Evolutionary conservation across 1,140 invertebrate genomes (phyloP), one percentile per base, ranked within the genome.

Genomic region (Drosophila punjabiensis): DNA sequence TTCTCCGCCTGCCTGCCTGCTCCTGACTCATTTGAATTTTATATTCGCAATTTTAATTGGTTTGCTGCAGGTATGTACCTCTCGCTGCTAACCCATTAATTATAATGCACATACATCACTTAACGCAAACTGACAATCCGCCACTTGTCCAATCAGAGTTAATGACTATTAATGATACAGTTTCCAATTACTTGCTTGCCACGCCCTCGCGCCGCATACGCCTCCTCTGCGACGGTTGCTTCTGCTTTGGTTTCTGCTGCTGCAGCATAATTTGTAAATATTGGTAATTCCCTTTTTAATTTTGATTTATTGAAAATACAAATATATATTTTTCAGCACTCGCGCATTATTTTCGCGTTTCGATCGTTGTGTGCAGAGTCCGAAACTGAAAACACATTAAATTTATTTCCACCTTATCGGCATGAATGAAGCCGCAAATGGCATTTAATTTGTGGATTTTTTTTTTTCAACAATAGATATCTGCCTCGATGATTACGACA

Each of bases 381-480:
- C 65, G 67, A 84, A 71, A 75, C 69, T 76, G 78, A 79, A 83
- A 85, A 73, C 65, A 85, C 81, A 81, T 88, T 89, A 58, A 85
- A 88, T 79, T 81, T 69, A 79, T 85, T 85, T 55, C 59, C 63
- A 79, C 82, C 78, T 90, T 89, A 89, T 89, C 85, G 75, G 76
- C 69, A 89, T 89, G 82, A 89, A 89, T 88, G 85, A 48, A 90
- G 85, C 85, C 85, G 85, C 82, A 86, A 89, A 88, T 79, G 81
- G 48, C 67, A 85, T 90, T 89, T 89, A 82, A 90, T 89, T 85
- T 89, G 81, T 81, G 75, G 84, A 73, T 89, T 85, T 58, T 53
- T 47, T 47, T 53, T 48, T 58, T 81, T 69, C 64, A 79, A 81
- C 85, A 56, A 79, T 90, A 79, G 85, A 90, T 89, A 88, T 90